Conservation (phyloP, 2,888 invertebrate genomes). For the Harmothoe impar region DNA sequence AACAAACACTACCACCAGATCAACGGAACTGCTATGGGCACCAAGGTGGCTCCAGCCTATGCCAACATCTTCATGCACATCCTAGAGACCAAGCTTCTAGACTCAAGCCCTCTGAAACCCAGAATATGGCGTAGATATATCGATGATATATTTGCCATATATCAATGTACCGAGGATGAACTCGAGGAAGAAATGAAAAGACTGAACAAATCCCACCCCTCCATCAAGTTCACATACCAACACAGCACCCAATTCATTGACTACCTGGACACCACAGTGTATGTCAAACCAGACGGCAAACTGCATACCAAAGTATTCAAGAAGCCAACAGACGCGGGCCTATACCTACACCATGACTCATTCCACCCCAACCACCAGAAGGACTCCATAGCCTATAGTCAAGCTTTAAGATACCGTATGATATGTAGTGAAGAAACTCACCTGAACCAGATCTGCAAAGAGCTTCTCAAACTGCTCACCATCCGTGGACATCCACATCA, state of each 20-base stretch:
- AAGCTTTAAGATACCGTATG: background rate
- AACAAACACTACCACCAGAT: no score
- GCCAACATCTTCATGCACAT: no score
- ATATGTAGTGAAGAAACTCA: background rate
- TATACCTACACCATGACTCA: no score
- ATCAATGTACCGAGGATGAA: background rate
- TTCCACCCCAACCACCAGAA: no score
- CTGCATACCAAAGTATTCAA: background rate
- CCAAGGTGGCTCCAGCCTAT: no score
- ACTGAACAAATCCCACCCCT: background rate
- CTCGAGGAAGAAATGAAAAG: background rate
- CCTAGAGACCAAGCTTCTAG: no score
- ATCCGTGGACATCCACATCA: background rate
- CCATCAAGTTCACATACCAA: conserved; percentile 12
- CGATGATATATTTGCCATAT: conserved; percentile 32
- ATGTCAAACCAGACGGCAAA: no score
- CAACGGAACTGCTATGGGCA: no score
- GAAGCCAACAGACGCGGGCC: conserved; percentile 8
- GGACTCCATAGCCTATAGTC: background rate
- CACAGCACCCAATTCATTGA: background rate
- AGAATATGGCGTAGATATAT: background rate
- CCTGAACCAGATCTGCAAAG: background rate
- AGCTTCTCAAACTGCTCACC: background rate
- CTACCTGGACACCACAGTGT: no score
- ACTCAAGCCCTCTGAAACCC: background rate